A percentile compares a stretch with the other conserved stretches of the same genome.
Conservation (phyloP, 2,113 vertebrate genomes). For the Nansenia antarctica region DNA sequence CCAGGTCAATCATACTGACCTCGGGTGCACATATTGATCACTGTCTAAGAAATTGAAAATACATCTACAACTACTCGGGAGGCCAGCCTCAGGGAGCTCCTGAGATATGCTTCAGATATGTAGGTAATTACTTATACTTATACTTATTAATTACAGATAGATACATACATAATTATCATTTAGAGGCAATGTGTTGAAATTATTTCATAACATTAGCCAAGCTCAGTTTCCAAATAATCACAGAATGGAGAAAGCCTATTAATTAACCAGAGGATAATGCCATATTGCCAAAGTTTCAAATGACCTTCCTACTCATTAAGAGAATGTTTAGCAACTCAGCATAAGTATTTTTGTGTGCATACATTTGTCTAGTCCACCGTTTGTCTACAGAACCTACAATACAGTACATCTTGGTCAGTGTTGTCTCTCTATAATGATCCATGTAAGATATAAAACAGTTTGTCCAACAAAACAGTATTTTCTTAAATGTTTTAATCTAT, state of each 20-base stretch:
- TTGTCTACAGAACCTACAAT: background rate
- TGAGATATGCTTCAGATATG: conserved; percentile 6
- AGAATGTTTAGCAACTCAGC: too few relatives aligned
- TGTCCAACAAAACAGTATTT: conserved; percentile 82
- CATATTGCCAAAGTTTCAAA: background rate
- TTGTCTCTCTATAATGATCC: background rate
- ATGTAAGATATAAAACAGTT: conserved; percentile 49
- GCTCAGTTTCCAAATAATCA: background rate
- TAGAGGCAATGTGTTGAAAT: background rate
- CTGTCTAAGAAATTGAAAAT: conserved; percentile 44
- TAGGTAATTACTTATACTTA: background rate
- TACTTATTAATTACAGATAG: background rate
- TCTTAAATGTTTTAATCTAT: conserved; percentile 71
- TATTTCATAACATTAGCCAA: too few relatives aligned
- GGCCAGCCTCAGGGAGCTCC: conserved; percentile 5
- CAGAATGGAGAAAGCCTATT: background rate
- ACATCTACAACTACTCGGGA: conserved; percentile 43
- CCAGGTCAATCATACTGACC: conserved; percentile 68
- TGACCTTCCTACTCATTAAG: background rate
- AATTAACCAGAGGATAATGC: background rate
- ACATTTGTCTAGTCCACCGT: background rate
- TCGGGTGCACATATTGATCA: conserved; percentile 56
- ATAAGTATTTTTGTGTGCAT: background rate
- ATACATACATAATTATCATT: background rate
- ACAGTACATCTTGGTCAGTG: conserved; percentile 4